Percentiles rank a stretch among this genome's conserved stretches.
Evolutionary conservation across 2,888 invertebrate species (phyloP).

Genomic region (Clunio marinus): DNA sequence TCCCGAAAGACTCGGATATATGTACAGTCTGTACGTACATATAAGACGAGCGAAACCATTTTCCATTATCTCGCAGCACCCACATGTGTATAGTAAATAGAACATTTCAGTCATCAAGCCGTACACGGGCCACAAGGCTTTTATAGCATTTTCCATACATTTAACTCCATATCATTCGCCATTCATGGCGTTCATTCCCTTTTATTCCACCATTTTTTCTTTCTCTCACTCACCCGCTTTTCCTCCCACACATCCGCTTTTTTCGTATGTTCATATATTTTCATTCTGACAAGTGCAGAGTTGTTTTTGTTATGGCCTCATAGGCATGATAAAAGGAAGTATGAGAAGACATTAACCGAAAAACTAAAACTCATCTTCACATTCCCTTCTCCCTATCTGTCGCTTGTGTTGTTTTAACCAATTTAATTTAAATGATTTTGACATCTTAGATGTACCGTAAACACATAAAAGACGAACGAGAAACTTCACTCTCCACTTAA

Average conservation of each 20-base stretch:
- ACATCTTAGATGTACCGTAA: background rate
- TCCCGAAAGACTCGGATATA: slow-evolving; percentile 12
- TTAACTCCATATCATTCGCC: slow-evolving; percentile 11
- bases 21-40: no score
- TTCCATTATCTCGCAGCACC: slow-evolving; percentile 24
- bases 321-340: background rate
- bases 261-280: background rate
- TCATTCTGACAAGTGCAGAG: background rate
- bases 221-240: background rate
- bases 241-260: no score
- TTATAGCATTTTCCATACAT: slow-evolving; percentile 28
- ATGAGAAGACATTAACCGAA: background rate
- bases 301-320: slow-evolving; percentile 4
- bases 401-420: slow-evolving; percentile 1
- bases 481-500: background rate
- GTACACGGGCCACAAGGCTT: slow-evolving; percentile 28
- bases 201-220: background rate
- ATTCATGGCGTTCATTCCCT: background rate
- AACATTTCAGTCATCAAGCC: background rate
- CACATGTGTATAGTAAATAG: no score
- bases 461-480: background rate
- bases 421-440: slow-evolving; percentile 12
- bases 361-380: background rate
- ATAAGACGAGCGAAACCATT: slow-evolving; percentile 17
- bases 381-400: background rate